Conservation (phyloP, 2,888 invertebrate species). For the Bembecia ichneumoniformis region DNA sequence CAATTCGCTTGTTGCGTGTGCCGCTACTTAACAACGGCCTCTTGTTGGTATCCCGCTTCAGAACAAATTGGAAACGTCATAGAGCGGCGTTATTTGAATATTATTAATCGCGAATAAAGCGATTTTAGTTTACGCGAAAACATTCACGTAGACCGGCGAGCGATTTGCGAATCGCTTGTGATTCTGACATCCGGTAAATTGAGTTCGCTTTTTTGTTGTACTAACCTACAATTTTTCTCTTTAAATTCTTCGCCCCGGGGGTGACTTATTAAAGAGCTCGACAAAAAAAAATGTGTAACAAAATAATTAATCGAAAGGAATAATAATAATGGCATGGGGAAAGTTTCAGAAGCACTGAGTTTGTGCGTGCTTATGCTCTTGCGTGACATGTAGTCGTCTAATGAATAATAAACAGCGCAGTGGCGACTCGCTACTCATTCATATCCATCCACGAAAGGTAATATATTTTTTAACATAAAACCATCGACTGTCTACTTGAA, state of each 20-base stretch:
- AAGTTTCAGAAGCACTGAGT: slow-evolving; percentile 56
- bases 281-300: slow-evolving; percentile 1
- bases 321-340: slow-evolving; percentile 29
- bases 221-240: slow-evolving; percentile 1
- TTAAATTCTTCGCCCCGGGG: background rate
- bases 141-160: slow-evolving; percentile 31
- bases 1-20: slow-evolving; percentile 56
- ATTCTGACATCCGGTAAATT: slow-evolving; percentile 31
- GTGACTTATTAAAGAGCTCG: background rate
- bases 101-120: slow-evolving; percentile 54
- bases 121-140: slow-evolving; percentile 33
- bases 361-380: slow-evolving; percentile 58
- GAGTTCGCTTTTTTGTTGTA: slow-evolving; percentile 21
- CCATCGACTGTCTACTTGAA: slow-evolving; percentile 47
- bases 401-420: slow-evolving; percentile 67
- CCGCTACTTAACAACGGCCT: slow-evolving; percentile 34
- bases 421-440: slow-evolving; percentile 63
- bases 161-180: slow-evolving; percentile 36
- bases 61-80: slow-evolving; percentile 58
- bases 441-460: slow-evolving; percentile 60
- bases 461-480: slow-evolving; percentile 54
- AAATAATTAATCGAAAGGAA: slow-evolving; percentile 11
- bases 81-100: slow-evolving; percentile 49
- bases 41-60: slow-evolving; percentile 41
- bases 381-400: slow-evolving; percentile 66